Conservation (phyloP, 1,140 invertebrate species). For the Schmidtea mediterranea region DNA sequence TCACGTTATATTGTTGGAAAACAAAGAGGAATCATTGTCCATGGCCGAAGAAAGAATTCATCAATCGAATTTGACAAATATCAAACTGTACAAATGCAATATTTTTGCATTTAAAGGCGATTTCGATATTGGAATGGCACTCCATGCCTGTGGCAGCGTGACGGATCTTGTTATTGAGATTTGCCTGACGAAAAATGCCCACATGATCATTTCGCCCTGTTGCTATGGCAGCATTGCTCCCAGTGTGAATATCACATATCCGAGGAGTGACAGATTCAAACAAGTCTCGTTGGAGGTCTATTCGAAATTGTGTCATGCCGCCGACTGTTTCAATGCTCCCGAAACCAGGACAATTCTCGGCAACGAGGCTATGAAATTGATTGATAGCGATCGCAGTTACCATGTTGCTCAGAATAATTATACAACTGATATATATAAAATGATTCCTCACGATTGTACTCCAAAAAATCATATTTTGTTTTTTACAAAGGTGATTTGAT, state of each 20-base stretch:
- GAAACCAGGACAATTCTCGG: neutral
- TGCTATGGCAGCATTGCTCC: conserved; percentile 61
- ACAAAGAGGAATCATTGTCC: conserved; percentile 57
- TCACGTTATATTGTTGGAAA: conserved; percentile 52
- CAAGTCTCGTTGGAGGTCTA: conserved; percentile 14
- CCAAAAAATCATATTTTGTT: neutral
- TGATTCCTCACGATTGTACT: neutral
- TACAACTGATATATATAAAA: neutral
- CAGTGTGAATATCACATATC: conserved; percentile 42
- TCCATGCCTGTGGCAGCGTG: conserved; percentile 76
- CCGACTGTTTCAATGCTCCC: neutral
- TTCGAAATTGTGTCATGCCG: neutral
- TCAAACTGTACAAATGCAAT: conserved; percentile 34
- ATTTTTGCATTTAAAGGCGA: conserved; percentile 29
- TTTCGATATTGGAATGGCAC: conserved; percentile 49
- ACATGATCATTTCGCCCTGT: conserved; percentile 68
- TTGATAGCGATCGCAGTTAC: neutral
- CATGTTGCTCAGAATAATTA: neutral
- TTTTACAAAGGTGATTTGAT: no score
- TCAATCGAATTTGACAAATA: conserved; percentile 42
- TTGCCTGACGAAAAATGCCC: conserved; percentile 43
- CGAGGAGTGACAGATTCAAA: conserved; percentile 30
- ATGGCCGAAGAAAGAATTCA: conserved; percentile 43
- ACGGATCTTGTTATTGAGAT: conserved; percentile 66
- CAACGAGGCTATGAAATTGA: neutral